Conservation (phyloP, 2,797 vertebrate genomes). For the Poecilia picta region DNA sequence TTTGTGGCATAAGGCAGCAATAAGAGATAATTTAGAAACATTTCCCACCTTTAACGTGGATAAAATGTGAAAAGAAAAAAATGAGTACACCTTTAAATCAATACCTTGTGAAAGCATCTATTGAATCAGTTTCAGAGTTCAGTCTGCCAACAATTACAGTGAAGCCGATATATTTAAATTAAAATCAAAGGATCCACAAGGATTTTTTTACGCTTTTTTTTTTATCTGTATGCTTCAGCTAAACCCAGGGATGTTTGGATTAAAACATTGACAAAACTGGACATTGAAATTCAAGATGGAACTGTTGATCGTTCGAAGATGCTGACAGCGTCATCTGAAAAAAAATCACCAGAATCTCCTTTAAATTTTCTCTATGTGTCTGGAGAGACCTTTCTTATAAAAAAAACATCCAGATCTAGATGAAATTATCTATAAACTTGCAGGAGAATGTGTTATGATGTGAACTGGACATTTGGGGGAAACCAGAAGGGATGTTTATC, state of each 20-base stretch:
- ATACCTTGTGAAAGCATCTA: background rate
- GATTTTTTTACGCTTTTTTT: background rate
- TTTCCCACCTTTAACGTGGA: background rate
- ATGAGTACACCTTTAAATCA: background rate
- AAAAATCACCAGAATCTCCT: background rate
- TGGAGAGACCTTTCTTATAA: background rate
- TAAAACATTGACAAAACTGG: background rate
- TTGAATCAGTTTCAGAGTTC: background rate
- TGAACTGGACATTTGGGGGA: background rate
- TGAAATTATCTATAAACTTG: background rate
- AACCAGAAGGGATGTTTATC: background rate
- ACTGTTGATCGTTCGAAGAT: background rate
- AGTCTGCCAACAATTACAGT: background rate
- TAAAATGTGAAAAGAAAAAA: background rate
- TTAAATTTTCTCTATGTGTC: background rate
- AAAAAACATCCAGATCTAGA: background rate
- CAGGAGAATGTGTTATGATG: background rate
- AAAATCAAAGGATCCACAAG: background rate
- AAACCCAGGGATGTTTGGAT: background rate
- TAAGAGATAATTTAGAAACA: background rate
- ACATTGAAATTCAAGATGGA: background rate
- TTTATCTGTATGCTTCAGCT: background rate
- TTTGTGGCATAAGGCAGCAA: background rate
- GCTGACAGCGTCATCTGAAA: background rate
- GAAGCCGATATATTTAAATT: background rate